A percentile compares a stretch with the other conserved stretches of the same genome.
These are phyloP conservation scores for Psix sp. DNA, from an alignment of 1,140 invertebrate genomes.

Conservation along the genomic window DNA sequence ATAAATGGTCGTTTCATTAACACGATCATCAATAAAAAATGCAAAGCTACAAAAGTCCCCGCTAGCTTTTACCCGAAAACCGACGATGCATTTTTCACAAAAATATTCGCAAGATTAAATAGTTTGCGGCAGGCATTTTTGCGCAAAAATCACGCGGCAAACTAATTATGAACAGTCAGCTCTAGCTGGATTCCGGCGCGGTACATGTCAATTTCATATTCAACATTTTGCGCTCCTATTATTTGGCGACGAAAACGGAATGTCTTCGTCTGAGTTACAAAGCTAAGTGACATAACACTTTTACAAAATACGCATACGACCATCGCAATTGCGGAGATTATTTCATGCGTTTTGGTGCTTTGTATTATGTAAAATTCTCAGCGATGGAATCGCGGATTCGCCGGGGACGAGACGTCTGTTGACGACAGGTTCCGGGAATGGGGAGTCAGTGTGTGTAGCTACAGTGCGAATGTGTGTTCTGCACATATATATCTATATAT, in stretches of 20 bases:
- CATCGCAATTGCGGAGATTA: slow-evolving; percentile 66
- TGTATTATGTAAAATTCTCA: slow-evolving; percentile 68
- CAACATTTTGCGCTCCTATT: not conserved
- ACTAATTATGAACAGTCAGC: slow-evolving; percentile 2
- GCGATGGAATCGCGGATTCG: slow-evolving; percentile 51
- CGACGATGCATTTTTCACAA: no score
- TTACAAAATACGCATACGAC: slow-evolving; percentile 60
- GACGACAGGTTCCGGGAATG: slow-evolving; percentile 53
- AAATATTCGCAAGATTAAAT: slow-evolving; percentile 1
- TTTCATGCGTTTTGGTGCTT: slow-evolving; percentile 62
- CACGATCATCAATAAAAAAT: not conserved
- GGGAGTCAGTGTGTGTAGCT: slow-evolving; percentile 22
- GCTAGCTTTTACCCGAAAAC: no score
- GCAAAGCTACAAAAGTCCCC: no score
- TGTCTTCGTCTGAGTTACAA: no score
- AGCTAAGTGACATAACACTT: no score
- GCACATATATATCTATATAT: slow-evolving; percentile 22
- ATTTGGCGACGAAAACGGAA: no score
- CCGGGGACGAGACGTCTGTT: slow-evolving; percentile 48
- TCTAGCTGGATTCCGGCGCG: no score
- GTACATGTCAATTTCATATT: no score
- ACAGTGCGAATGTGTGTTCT: slow-evolving; percentile 46
- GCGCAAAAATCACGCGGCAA: not conserved
- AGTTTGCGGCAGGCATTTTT: slow-evolving; percentile 1
- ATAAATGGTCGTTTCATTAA: slow-evolving; percentile 36